Evolutionary conservation across 1,140 invertebrate genomes (phyloP).

Genomic region (Caerostris darwini): DNA sequence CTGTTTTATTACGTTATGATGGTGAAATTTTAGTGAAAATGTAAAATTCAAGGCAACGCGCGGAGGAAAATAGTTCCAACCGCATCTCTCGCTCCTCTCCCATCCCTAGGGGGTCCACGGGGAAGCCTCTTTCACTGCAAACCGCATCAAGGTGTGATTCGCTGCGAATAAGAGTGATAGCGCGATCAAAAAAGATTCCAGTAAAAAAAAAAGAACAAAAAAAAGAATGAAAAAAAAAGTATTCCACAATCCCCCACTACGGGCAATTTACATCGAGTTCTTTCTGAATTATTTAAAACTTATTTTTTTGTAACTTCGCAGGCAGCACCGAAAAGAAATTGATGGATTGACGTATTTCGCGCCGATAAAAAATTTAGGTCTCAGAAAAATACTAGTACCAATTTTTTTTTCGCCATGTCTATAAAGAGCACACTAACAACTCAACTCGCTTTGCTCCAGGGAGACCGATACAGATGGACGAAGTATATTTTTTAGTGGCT

Average conservation of each 20-base stretch:
- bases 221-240: too few species aligned
- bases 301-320: conserved; percentile 51
- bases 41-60: conserved; percentile 67
- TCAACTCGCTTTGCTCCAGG: conserved; percentile 51
- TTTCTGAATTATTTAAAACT: conserved; percentile 71
- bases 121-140: neutral
- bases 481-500: conserved; percentile 57
- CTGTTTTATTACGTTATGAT: conserved; percentile 77
- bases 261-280: conserved; percentile 72
- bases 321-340: conserved; percentile 46
- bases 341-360: conserved; percentile 71
- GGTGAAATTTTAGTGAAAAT: conserved; percentile 76
- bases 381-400: conserved; percentile 15
- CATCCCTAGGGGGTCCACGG: neutral
- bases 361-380: conserved; percentile 72
- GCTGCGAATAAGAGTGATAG: conserved; percentile 70
- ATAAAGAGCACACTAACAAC: conserved; percentile 72
- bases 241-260: conserved; percentile 29
- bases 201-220: neutral
- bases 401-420: conserved; percentile 54
- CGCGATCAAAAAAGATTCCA: conserved; percentile 62
- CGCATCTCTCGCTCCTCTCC: conserved; percentile 14
- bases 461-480: neutral
- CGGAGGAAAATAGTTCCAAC: conserved; percentile 62
- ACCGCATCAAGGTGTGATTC: conserved; percentile 75